Evolutionary conservation across 2,888 invertebrate species (phyloP).

Genomic region (Griposia aprilina): DNA sequence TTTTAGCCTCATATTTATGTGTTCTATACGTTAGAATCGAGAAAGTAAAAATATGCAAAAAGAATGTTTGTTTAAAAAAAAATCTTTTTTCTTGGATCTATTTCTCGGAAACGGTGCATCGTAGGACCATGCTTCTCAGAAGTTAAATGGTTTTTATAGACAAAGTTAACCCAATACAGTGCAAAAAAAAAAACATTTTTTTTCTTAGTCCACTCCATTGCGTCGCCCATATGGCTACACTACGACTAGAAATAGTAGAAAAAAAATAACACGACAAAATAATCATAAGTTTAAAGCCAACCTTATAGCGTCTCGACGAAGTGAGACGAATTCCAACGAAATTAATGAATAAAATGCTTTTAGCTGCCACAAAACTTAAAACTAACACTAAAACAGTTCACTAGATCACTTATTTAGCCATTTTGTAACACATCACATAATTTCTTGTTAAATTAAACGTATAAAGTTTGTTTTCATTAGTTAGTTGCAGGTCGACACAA

Average conservation of each 20-base stretch:
- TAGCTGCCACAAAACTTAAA: constrained; percentile 21
- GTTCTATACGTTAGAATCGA: no score
- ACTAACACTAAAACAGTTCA: constrained; percentile 22
- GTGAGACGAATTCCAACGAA: constrained; percentile 38
- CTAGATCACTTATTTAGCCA: constrained; percentile 12
- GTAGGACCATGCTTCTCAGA: no score
- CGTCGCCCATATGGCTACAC: no score
- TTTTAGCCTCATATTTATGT: no score
- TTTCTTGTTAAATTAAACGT: constrained; percentile 15
- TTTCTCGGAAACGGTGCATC: no score
- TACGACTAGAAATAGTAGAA: not conserved
- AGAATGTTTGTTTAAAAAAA: no score
- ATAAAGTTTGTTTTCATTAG: constrained; percentile 45
- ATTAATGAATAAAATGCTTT: constrained; percentile 2
- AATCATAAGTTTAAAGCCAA: constrained; percentile 4
- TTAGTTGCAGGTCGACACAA: not conserved
- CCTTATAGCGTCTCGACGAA: constrained; percentile 7
- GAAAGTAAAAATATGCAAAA: not conserved
- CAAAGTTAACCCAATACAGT: no score
- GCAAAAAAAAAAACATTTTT: no score
- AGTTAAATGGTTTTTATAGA: no score
- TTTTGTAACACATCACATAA: constrained; percentile 19
- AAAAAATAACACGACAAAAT: constrained; percentile 3
- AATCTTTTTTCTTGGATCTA: no score
- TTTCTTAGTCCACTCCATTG: no score